Conservation (phyloP, 92 coral and sea anemone genomes). For the Phymanthus crucifer region DNA sequence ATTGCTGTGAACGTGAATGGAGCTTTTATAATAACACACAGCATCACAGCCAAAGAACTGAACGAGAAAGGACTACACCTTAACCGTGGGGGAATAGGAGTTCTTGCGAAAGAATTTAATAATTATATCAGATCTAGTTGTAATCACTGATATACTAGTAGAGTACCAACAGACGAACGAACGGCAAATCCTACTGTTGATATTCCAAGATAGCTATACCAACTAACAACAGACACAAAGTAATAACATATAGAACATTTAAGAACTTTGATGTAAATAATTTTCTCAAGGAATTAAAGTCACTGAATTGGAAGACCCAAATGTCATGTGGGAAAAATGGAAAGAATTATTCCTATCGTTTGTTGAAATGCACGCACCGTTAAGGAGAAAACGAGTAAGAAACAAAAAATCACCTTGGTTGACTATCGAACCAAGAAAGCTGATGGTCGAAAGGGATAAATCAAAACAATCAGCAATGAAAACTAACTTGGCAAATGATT, state of each 20-base stretch:
- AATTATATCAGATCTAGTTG: background rate
- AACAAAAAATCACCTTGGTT: background rate
- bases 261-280: too few relatives aligned
- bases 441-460: slow-evolving; percentile 21
- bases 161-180: slow-evolving; percentile 1
- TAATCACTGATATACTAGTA: background rate
- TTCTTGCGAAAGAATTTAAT: slow-evolving; percentile 1
- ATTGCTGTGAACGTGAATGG: background rate
- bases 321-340: background rate
- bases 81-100: slow-evolving; percentile 1
- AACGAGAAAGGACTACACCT: slow-evolving; percentile 13
- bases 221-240: slow-evolving; percentile 10
- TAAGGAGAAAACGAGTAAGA: background rate
- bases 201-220: slow-evolving; percentile 5
- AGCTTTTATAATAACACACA: background rate
- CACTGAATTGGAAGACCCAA: slow-evolving; percentile 24
- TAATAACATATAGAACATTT: too few relatives aligned
- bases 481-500: background rate
- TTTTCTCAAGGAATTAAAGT: too few relatives aligned
- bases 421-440: background rate
- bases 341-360: background rate
- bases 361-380: background rate
- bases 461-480: slow-evolving; percentile 16
- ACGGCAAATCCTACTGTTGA: background rate
- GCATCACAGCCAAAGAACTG: background rate